phyloP scores from a whole-genome alignment of 2,797 vertebrate species.

The Sphenopsis melanotis region DNA sequence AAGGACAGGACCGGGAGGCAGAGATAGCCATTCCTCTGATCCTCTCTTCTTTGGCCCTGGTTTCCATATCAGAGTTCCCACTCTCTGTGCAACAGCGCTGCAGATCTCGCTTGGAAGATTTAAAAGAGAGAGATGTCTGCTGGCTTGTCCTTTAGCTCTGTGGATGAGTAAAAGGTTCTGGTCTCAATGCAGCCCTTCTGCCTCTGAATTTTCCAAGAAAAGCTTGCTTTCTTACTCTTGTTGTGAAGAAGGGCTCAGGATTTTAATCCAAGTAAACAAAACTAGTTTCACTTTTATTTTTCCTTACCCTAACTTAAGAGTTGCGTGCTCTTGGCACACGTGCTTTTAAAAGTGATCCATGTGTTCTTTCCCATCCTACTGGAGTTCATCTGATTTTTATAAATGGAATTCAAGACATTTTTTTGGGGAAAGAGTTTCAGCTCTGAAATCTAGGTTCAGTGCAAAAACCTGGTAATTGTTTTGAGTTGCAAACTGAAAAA shows the following conservation, averaged over 20 bases:
- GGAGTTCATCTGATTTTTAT: background rate
- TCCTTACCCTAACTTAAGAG: background rate
- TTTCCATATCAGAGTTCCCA: background rate
- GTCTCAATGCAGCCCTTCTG: background rate
- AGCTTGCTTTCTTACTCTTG: background rate
- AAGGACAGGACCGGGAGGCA: background rate
- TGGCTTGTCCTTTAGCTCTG: background rate
- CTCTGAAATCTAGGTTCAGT: background rate
- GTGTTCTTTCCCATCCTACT: background rate
- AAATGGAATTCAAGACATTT: background rate
- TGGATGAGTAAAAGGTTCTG: background rate
- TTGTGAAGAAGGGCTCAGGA: background rate
- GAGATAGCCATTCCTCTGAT: background rate
- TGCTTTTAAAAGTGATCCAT: background rate
- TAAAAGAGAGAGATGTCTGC: background rate
- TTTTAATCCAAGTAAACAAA: background rate
- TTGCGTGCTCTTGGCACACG: background rate
- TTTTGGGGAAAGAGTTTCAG: background rate
- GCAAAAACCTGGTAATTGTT: background rate
- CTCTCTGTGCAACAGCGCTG: rapidly evolving
- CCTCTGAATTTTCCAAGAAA: background rate
- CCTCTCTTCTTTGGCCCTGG: background rate
- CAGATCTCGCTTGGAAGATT: background rate
- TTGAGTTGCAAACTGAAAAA: background rate
- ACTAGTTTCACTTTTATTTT: background rate